Evolutionary conservation across 2,113 vertebrate species (phyloP), one percentile per base, ranked within the genome.

Genomic region (Tor tambroides): DNA sequence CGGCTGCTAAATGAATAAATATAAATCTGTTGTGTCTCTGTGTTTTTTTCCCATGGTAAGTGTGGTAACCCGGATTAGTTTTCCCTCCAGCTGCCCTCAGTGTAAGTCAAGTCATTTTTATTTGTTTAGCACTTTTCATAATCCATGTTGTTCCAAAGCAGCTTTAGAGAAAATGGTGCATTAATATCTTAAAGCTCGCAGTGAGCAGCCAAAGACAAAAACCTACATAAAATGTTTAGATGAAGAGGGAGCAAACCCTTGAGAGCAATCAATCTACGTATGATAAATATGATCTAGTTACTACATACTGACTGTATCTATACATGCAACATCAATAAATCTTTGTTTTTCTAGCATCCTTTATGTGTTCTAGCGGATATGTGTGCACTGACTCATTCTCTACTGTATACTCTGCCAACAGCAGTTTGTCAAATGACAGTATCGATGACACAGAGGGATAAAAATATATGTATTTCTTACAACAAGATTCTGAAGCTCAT

Each of bases 101-200:
- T 32, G n/a, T 10, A 59, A 59, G 15, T 32, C 65, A 35, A 35
- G 65, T 69, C 65, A 69, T 32, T 69, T 69, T 32, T 69, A 69
- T 32, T 69, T 9, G 15, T 69, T 32, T 19, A 69, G 28, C 28
- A 0, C 65, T 69, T 69, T 69, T 69, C 65, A 32, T 69, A 69
- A 69, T 69, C 30, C 65, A 69, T 35, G 15, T 35, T 69, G 65
- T 69, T 69, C 30, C 65, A 69, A 32, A 69, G 65, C 65, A 69
- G 65, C 65, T 69, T 69, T 69, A 35, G 15, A 17, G 65, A 19
- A 69, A 69, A 32, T 1, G 2, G 65, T 67, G 65, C 28, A 69
- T 69, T 69, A 69, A 69, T 69, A 32, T 69, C 15, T 32, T 32
- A 32, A 69, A 19, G 28, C 65, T 15, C 12, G 2, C 28, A 67